These are phyloP conservation scores for Xiphophorus couchianus DNA, from an alignment of 2,113 vertebrate genomes.

Conservation along the genomic window DNA sequence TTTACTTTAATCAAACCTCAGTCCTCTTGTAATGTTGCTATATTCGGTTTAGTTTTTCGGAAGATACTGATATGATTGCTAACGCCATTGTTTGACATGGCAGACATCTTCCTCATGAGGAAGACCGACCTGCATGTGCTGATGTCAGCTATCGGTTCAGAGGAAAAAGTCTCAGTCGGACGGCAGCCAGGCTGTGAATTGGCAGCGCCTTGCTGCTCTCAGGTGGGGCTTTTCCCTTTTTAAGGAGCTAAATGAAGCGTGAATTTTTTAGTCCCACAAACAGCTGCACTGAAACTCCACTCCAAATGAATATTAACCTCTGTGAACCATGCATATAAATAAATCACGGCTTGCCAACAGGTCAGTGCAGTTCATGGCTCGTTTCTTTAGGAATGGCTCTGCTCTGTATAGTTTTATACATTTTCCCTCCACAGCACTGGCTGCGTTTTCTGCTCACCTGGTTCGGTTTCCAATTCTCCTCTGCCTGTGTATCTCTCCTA, in stretches of 20 bases:
- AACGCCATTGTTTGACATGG: too few relatives aligned
- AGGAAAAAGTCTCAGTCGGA: neutral
- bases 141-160: neutral
- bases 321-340: neutral
- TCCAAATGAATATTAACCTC: slow-evolving; percentile 3
- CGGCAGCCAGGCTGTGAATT: neutral
- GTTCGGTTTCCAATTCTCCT: slow-evolving; percentile 29
- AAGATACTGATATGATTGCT: too few relatives aligned
- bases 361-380: neutral
- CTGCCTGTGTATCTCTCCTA: slow-evolving; percentile 43
- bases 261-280: neutral
- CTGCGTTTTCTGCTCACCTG: slow-evolving; percentile 12
- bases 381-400: neutral
- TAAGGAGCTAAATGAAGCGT: neutral
- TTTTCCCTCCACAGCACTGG: slow-evolving; percentile 3
- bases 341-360: neutral
- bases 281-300: neutral
- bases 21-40: too few relatives aligned
- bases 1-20: neutral
- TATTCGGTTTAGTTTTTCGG: too few relatives aligned
- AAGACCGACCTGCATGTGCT: too few relatives aligned
- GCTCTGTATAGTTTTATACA: neutral
- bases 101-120: too few relatives aligned
- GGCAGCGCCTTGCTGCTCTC: neutral
- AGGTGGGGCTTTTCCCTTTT: neutral